Base-by-base conservation (phyloP, 2,797 vertebrate genomes). In the Phataginus tetradactyla region DNA sequence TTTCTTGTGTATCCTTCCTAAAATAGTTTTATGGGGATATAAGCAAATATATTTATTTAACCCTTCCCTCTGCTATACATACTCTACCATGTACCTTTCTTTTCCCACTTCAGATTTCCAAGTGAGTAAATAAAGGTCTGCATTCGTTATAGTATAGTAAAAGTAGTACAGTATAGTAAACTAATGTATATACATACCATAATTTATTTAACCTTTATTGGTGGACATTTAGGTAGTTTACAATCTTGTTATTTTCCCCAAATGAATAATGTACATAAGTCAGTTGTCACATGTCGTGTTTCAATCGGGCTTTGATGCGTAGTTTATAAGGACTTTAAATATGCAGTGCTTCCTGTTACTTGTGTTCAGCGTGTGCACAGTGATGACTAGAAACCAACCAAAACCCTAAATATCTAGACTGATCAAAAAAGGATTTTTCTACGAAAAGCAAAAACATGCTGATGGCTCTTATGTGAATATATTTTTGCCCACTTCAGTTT, bases 151-250 rank as follows among this genome's bases (percentile, higher is more conserved):
- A 55, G 10, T 45, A 45, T 45, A 45, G 45, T 45, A 45, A 45
- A 45, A 12, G 45, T 45, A 45, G 45, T 12, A 45, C 45, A 45
- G 45, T 29, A 68, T 17, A 66, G n/a, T 42, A 79, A 51, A 74
- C 17, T 51, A 66, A 81, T 89, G 20, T 84, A 39, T 91, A 45
- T 45, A 32, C 27, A 39, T 86, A 74, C 18, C 17, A 45, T 66
- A 34, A 45, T 92, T 96, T 91, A 75, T 45, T 77, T 91, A 84
- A 86, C 14, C 23, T 95, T 89, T 69, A 45, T 80, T 37, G 29
- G 34, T 71, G 29, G 21, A 75, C 32, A 71, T 39, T 89, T 88
- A 78, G 57, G 14, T 79, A 49, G 49, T 53, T 92, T 94, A 86
- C n/a, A 37, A 21, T 72, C 57, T 90, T 87, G 18, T 10, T 51